Conservation (phyloP, 2,113 vertebrate genomes). For the Corythoichthys haematopterus region DNA sequence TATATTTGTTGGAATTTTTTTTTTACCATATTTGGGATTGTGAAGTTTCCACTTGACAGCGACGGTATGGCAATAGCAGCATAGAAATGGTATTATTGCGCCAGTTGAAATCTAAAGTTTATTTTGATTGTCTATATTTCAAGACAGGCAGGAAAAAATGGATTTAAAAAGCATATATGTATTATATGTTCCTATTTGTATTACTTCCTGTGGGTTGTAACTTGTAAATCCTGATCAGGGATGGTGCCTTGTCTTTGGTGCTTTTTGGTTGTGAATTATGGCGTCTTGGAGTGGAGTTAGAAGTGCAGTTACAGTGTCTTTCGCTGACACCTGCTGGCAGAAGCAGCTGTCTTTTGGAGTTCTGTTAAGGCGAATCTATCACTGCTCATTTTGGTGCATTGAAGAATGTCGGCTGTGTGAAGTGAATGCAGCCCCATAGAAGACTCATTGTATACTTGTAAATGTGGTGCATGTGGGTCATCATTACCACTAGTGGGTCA, state of each 20-base stretch:
- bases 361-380: no score
- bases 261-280: slow-evolving; percentile 3
- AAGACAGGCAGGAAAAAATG: background rate
- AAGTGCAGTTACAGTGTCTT: slow-evolving; percentile 5
- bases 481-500: background rate
- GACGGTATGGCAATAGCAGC: background rate
- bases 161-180: background rate
- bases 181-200: background rate
- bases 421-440: background rate
- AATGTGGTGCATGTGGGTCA: background rate
- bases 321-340: slow-evolving; percentile 58
- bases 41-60: background rate
- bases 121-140: background rate
- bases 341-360: background rate
- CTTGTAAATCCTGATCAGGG: background rate
- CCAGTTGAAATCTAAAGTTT: background rate
- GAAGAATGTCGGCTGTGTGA: background rate
- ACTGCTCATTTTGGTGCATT: background rate
- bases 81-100: background rate
- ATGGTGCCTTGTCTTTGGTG: background rate
- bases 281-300: slow-evolving; percentile 43
- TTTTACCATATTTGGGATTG: no score
- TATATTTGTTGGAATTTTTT: no score
- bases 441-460: background rate
- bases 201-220: background rate